A percentile compares a stretch with the other conserved stretches of the same genome.
phyloP scores from a whole-genome alignment of 2,888 invertebrate genomes.

The Dendrolimus pini region DNA sequence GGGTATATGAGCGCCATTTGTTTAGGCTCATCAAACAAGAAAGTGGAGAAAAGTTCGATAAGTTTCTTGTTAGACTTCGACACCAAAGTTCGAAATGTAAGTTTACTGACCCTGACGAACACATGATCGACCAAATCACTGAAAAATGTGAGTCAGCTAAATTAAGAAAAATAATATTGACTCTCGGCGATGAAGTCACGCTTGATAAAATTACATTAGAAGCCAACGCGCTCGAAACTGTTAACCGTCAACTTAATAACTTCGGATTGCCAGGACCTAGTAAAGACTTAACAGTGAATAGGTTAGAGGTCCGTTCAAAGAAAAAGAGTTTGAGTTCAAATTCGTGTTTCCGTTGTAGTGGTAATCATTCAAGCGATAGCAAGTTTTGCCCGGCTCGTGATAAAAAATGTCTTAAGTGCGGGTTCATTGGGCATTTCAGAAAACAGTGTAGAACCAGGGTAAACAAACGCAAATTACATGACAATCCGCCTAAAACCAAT shows the following conservation, averaged over 20 bases:
- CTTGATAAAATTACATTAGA: no score
- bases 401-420: no score
- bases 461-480: not conserved
- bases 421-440: no score
- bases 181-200: no score
- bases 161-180: constrained; percentile 9
- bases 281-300: no score
- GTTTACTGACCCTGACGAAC: constrained; percentile 10
- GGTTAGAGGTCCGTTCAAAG: no score
- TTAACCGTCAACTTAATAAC: no score
- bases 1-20: constrained; percentile 12
- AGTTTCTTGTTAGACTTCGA: constrained; percentile 12
- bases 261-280: no score
- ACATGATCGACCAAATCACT: constrained; percentile 13
- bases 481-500: constrained; percentile 4
- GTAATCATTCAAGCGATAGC: no score
- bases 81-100: constrained; percentile 15
- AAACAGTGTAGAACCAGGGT: not conserved
- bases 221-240: not conserved
- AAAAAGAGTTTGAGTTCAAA: no score
- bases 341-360: no score
- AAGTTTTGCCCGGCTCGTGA: no score
- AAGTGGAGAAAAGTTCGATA: constrained; percentile 12
- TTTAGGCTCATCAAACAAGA: constrained; percentile 14
- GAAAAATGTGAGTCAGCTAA: constrained; percentile 1